Evolutionary conservation across 2,888 invertebrate genomes (phyloP), one percentile per base, ranked within the genome.

Genomic region (Zele albiditarsus): DNA sequence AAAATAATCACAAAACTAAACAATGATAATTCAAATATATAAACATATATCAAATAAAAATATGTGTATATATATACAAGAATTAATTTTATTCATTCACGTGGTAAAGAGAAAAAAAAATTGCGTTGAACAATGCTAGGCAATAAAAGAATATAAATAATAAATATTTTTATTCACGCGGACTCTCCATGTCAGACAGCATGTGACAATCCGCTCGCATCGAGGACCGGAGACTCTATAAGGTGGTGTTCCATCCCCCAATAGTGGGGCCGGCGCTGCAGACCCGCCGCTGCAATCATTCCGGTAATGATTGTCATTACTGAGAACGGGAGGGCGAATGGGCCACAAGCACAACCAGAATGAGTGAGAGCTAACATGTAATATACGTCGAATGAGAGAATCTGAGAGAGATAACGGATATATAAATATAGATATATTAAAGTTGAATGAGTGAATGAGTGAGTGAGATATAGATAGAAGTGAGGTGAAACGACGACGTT

Each of bases 261-360:
- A 85, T 85, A 85, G 85, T 82, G 75, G 73, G 70, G 75, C 73
- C 74, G 66, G 75, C 78, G 79, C 75, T 77, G 77, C 74, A 58
- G 77, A 78, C 84, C 86, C 84, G 82, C 83, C 84, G 86, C 87
- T 86, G 86, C 87, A 87, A 88, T 88, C 87, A 88, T 88, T 87
- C 86, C 85, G 82, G 86, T 88, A 88, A 88, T 88, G 87, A 88
- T 86, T 86, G 85, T 88, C 88, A 88, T 88, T 88, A 88, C 88
- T 85, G 85, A 82, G 84, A 83, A 82, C 82, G 84, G 83, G 83
- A 82, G 79, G 80, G 83, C 82, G 84, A 81, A 42, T 67, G 27
- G 66, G 66, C 38, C 53, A 66, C 53, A 65, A 66, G 62, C 62
- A 14, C 27, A 60, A n/a, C 27, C 27, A 60, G 60, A 28, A 60